Percentiles rank a stretch among this genome's conserved stretches.
phyloP scores from a whole-genome alignment of 2,888 invertebrate species.

The Sarcophaga variegata region DNA sequence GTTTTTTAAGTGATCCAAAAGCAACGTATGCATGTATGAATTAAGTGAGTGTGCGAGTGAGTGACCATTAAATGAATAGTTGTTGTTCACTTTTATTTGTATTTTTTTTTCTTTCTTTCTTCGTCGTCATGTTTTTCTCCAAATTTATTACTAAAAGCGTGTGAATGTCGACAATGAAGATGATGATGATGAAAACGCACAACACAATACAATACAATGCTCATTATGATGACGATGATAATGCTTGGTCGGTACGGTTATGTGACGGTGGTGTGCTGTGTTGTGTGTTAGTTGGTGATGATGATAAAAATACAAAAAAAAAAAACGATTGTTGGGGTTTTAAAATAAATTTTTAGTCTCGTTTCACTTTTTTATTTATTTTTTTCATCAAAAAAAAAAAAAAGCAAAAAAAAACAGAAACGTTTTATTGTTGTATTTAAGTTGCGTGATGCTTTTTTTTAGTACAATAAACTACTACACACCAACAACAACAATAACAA shows the following conservation, averaged over 20 bases:
- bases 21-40: no score
- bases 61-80: slow-evolving; percentile 55
- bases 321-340: slow-evolving; percentile 15
- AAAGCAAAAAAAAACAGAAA: slow-evolving; percentile 33
- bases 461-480: slow-evolving; percentile 50
- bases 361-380: slow-evolving; percentile 44
- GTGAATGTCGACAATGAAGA: slow-evolving; percentile 61
- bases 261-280: slow-evolving; percentile 2
- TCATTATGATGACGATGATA: slow-evolving; percentile 48
- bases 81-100: slow-evolving; percentile 45
- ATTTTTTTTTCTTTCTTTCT: slow-evolving; percentile 33
- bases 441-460: slow-evolving; percentile 69
- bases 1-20: background rate
- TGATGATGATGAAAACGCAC: slow-evolving; percentile 32
- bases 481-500: slow-evolving; percentile 4
- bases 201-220: background rate
- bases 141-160: slow-evolving; percentile 47
- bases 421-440: slow-evolving; percentile 62
- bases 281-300: slow-evolving; percentile 24
- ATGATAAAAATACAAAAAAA: slow-evolving; percentile 45
- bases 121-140: slow-evolving; percentile 17
- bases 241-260: slow-evolving; percentile 19
- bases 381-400: no score
- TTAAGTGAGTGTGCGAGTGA: slow-evolving; percentile 22
- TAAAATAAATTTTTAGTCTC: slow-evolving; percentile 63